Conservation (phyloP, 2,113 vertebrate species). For the Rattus rattus region DNA sequence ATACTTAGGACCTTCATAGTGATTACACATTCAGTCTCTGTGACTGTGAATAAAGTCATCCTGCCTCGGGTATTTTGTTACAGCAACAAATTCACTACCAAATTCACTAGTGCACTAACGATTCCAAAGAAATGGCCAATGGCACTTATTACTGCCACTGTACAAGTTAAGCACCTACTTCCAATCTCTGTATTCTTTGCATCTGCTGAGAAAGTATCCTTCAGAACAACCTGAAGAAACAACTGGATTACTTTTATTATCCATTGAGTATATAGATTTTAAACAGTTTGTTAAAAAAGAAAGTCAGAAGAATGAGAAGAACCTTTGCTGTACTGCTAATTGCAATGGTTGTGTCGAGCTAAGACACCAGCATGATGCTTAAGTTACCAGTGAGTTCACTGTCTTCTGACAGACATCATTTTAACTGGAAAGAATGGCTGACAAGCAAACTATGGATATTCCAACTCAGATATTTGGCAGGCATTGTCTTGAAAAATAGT, state of each 20-base stretch:
- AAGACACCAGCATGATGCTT: background rate
- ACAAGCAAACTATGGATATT: background rate
- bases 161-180: background rate
- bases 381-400: background rate
- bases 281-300: background rate
- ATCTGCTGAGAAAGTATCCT: background rate
- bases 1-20: background rate
- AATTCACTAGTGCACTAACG: background rate
- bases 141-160: background rate
- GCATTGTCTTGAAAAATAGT: constrained; percentile 17
- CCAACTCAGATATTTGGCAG: background rate
- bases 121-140: background rate
- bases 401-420: background rate
- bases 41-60: background rate
- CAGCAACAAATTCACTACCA: background rate
- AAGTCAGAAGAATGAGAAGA: background rate
- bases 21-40: background rate
- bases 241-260: constrained; percentile 18
- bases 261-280: background rate
- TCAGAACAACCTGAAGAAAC: background rate
- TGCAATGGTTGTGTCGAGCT: background rate
- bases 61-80: background rate
- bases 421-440: background rate
- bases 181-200: background rate
- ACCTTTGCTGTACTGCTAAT: background rate